Evolutionary conservation across 1,140 invertebrate genomes (phyloP).

Genomic region (Drosophila subpulchrella): DNA sequence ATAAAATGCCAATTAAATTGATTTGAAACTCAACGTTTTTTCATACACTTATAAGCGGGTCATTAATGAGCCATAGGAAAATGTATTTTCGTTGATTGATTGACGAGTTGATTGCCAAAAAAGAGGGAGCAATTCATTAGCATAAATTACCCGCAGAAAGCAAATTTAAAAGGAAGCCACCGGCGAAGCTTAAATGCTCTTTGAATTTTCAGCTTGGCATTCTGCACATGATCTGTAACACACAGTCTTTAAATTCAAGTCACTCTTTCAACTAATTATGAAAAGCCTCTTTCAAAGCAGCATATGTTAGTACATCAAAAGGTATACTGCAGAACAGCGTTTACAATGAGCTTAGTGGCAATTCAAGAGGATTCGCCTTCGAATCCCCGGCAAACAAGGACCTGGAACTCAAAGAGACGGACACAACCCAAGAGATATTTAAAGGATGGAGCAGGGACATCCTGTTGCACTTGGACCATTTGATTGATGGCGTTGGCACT

Average conservation of each 20-base stretch:
- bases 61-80: slow-evolving; percentile 59
- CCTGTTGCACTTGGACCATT: slow-evolving; percentile 61
- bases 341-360: slow-evolving; percentile 7
- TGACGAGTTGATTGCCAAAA: slow-evolving; percentile 38
- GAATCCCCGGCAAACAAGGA: not conserved
- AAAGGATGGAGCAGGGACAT: slow-evolving; percentile 3
- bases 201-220: not conserved
- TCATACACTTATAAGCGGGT: slow-evolving; percentile 6
- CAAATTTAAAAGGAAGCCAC: not conserved
- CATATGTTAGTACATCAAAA: too few species aligned
- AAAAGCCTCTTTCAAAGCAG: too few species aligned
- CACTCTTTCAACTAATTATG: too few species aligned
- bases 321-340: not conserved
- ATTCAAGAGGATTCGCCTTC: not conserved
- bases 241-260: too few species aligned
- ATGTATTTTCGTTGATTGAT: slow-evolving; percentile 61
- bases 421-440: not conserved
- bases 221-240: not conserved
- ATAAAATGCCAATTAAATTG: slow-evolving; percentile 69
- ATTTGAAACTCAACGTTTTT: slow-evolving; percentile 57
- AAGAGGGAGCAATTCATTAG: slow-evolving; percentile 57
- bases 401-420: not conserved
- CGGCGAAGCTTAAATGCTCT: not conserved
- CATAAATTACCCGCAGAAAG: slow-evolving; percentile 65
- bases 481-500: slow-evolving; percentile 72